Evolutionary conservation across 2,797 vertebrate species (phyloP).

Genomic region (Varecia variegata): DNA sequence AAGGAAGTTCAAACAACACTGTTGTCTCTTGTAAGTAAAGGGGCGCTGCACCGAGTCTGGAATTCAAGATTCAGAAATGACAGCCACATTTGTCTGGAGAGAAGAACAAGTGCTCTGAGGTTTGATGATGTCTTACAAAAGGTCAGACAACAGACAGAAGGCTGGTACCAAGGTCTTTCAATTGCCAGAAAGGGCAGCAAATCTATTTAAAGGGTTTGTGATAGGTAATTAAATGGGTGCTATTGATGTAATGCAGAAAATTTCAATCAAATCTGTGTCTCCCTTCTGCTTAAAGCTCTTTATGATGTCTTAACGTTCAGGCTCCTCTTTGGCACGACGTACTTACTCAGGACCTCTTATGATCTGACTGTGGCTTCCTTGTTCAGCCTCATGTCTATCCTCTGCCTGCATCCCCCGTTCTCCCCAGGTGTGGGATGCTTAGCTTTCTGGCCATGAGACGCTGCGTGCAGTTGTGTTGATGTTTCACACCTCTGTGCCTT

Average conservation of each 20-base stretch:
- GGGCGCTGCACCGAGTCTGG: neutral
- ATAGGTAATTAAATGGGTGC: neutral
- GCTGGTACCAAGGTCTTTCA: neutral
- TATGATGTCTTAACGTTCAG: neutral
- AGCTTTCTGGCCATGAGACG: neutral
- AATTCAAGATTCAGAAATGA: constrained; percentile 19
- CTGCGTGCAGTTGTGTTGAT: neutral
- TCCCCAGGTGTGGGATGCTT: neutral
- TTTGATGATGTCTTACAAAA: neutral
- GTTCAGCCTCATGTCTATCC: neutral
- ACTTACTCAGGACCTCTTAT: neutral
- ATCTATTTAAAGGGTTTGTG: neutral
- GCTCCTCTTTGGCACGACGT: neutral
- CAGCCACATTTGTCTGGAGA: neutral
- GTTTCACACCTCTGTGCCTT: neutral
- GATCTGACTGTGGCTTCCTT: neutral
- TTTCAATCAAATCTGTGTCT: neutral
- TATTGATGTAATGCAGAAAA: neutral
- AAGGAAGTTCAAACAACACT: neutral
- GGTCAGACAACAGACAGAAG: neutral
- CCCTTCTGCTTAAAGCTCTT: neutral
- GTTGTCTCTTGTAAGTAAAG: neutral
- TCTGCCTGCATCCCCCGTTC: neutral
- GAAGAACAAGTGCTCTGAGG: neutral
- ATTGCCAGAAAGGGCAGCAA: neutral